Evolutionary conservation across 2,888 invertebrate genomes (phyloP), one percentile per base, ranked within the genome.

Genomic region (Xestia ashworthii): DNA sequence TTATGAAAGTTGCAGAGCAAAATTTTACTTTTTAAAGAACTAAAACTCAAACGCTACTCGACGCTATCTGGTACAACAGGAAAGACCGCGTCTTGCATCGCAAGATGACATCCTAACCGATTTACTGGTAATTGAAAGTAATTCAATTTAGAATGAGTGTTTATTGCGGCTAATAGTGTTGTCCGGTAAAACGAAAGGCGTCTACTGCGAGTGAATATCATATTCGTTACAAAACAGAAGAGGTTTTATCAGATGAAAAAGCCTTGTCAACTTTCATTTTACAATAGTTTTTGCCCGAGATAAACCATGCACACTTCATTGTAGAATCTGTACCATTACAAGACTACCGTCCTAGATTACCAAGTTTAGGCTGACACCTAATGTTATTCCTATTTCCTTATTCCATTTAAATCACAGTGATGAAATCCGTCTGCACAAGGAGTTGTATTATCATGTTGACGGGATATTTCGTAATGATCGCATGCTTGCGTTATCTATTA

Each of bases 81-180:
- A 81, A 80, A 80, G 46, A 86, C 84, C 82, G 83, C 81, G 82
- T 87, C 78, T 85, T 83, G 80, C 85, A 85, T 89, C 86, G 82
- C 85, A 84, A 86, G 90, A 88, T 91, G 91, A 91, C 91, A 92
- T 94, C 92, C 91, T 92, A 91, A 93, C 92, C 92, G 92, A 93
- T 92, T 92, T 92, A 91, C 90, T 88, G 86, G 92, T 93, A 93
- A 94, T 93, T 93, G 93, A 91, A 92, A 90, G 89, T 92, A 93
- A 94, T 93, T 93, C 92, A 93, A 93, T 94, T 91, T 90, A 89
- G 89, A 90, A 92, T 90, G 84, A 90, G 88, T 92, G 90, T 91
- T 90, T 91, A 91, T 92, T 91, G 90, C 89, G 80, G 84, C 80
- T 89, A 90, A 89, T 90, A 85, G 89, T 89, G 90, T 84, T 83